A percentile compares a stretch with the other conserved stretches of the same genome.
Evolutionary conservation across 2,888 invertebrate genomes (phyloP).

Genomic region (Drosophila yooni): DNA sequence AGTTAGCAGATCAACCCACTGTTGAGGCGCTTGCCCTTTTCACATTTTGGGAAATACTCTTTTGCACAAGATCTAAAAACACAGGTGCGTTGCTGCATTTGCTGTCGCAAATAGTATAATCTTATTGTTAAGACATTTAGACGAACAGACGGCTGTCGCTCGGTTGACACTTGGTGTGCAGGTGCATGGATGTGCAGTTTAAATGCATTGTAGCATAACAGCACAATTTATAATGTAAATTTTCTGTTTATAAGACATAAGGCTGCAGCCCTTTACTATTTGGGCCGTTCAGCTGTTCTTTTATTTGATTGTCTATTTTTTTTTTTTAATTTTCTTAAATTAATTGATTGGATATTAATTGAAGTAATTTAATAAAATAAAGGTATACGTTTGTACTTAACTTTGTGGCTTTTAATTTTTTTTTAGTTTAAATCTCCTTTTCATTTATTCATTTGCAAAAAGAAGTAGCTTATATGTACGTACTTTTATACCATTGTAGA

Average conservation of each 20-base stretch:
- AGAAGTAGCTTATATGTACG: not conserved
- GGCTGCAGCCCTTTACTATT: slow-evolving; percentile 29
- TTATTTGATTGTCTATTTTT: slow-evolving; percentile 25
- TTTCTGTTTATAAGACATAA: slow-evolving; percentile 9
- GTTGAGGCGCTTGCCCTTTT: slow-evolving; percentile 12
- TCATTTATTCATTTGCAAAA: not conserved
- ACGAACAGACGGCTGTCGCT: slow-evolving; percentile 26
- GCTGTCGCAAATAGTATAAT: slow-evolving; percentile 43
- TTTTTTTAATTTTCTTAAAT: not conserved
- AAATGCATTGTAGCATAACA: slow-evolving; percentile 30
- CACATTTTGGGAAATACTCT: slow-evolving; percentile 6
- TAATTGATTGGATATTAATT: slow-evolving; percentile 4
- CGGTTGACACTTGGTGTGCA: slow-evolving; percentile 50
- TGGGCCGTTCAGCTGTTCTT: slow-evolving; percentile 15
- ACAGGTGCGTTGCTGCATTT: slow-evolving; percentile 44
- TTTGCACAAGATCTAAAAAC: slow-evolving; percentile 14
- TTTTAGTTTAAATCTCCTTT: not conserved
- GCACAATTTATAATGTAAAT: slow-evolving; percentile 22
- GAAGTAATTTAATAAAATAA: not conserved
- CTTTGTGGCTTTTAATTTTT: not conserved
- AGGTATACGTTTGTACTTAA: not conserved
- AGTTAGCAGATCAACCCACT: slow-evolving; percentile 1
- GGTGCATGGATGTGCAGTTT: slow-evolving; percentile 49
- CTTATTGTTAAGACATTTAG: slow-evolving; percentile 46
- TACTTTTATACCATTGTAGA: not conserved